Percentiles rank a stretch among this genome's conserved stretches.
Evolutionary conservation across 2,797 vertebrate genomes (phyloP).

Genomic region (Rhadinocentrus ornatus): DNA sequence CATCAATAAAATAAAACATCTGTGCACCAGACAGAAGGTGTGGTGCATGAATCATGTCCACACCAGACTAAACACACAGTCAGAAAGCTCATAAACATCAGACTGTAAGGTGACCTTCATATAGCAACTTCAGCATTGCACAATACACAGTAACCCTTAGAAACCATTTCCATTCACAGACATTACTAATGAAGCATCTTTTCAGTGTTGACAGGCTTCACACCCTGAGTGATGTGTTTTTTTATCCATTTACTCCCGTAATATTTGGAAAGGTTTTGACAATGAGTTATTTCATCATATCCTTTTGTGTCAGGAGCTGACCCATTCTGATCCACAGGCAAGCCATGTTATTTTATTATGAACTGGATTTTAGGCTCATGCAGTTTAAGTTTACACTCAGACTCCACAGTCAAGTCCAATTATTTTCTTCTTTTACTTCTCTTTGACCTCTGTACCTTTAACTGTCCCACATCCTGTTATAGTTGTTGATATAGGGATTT

Average conservation of each 20-base stretch:
- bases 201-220: neutral
- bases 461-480: neutral
- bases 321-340: constrained; percentile 2
- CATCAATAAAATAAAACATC: neutral
- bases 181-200: neutral
- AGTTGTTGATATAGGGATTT: neutral
- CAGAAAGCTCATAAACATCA: neutral
- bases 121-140: neutral
- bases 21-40: neutral
- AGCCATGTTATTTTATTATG: constrained; percentile 13
- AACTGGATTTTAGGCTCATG: constrained; percentile 2
- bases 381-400: constrained; percentile 11
- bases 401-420: neutral
- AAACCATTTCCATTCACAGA: neutral
- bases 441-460: neutral
- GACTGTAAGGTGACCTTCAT: neutral
- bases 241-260: neutral
- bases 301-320: neutral
- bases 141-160: neutral
- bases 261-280: neutral
- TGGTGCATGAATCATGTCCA: neutral
- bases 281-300: neutral
- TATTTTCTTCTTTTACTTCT: constrained; percentile 27
- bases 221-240: neutral
- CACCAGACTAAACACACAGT: neutral